These are phyloP conservation scores for Neoseiulus cucumeris DNA, from an alignment of 1,140 invertebrate species.

Conservation along the genomic window DNA sequence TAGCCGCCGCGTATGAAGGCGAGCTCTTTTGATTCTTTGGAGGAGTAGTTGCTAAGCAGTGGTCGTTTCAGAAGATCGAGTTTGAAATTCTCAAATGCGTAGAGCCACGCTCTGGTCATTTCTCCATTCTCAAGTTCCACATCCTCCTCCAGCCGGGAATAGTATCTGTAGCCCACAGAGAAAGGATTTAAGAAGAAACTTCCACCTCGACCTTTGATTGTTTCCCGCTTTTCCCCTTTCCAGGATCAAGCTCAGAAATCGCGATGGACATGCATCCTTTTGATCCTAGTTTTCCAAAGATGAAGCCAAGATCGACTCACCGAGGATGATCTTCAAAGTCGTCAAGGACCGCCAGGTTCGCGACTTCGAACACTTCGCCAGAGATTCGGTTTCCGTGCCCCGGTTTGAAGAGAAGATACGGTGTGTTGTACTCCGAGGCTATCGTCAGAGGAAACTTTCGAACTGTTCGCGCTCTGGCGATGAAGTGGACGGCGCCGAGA, in stretches of 20 bases:
- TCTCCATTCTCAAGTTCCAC: neutral
- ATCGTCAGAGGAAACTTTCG: slow-evolving; percentile 63
- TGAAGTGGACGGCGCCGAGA: slow-evolving; percentile 45
- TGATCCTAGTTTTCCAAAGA: too few species aligned
- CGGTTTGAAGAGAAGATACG: slow-evolving; percentile 51
- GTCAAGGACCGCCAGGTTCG: slow-evolving; percentile 50
- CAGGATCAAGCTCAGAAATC: too few species aligned
- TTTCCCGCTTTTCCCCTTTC: too few species aligned
- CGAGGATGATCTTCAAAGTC: slow-evolving; percentile 65
- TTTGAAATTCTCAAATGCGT: slow-evolving; percentile 53
- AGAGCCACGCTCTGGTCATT: slow-evolving; percentile 43
- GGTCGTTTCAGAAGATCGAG: slow-evolving; percentile 39
- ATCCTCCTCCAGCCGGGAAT: neutral
- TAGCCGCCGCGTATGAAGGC: slow-evolving; percentile 41
- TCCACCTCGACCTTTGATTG: too few species aligned
- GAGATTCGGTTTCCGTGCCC: slow-evolving; percentile 39
- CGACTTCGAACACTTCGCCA: slow-evolving; percentile 69
- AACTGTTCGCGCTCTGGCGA: slow-evolving; percentile 43
- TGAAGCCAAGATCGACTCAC: too few species aligned
- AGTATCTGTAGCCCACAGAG: too few species aligned
- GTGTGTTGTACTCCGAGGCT: slow-evolving; percentile 66
- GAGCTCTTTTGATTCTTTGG: slow-evolving; percentile 40
- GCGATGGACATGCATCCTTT: too few species aligned
- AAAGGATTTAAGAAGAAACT: too few species aligned
- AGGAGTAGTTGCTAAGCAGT: slow-evolving; percentile 41